Base-by-base conservation (phyloP, 2,113 vertebrate species). In the Halcyon malimbica region DNA sequence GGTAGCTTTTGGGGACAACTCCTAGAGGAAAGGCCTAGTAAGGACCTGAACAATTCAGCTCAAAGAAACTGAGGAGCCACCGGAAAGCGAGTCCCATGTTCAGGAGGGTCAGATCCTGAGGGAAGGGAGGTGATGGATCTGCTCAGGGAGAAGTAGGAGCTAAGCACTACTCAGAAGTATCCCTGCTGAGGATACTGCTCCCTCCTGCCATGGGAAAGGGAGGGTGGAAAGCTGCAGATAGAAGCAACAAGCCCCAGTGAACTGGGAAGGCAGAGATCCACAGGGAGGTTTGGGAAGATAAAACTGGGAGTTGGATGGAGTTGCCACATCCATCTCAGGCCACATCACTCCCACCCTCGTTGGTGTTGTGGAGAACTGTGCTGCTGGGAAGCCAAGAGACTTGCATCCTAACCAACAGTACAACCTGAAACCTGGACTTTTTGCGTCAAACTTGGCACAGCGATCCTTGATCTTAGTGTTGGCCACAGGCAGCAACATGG, bases 81-180 rank as follows among this genome's bases (percentile, higher is more conserved):
- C 70, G 37, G 56, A 60, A 82, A 16, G 11, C 0, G 1, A 73
- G 71, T 41, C 12, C 17, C 42, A 23, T 0, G 0, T 9, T 56
- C n/a, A 42, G 46, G 44, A 60, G 14, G 10, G 21, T 8, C 33
- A 60, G 44, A 76, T n/a, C 15, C 46, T 26, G 15, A 3, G 44
- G 69, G 56, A 57, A 70, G 6, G 5, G 3, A 3, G 13, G 10
- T 3, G 67, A 62, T 15, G 53, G 76, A 67, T 37, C 16, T 62
- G 41, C 41, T 26, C n/a, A n/a, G 44, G 24, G 16, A n/a, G 44
- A 37, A 20, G 51, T 4, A 54, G 42, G 24, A 78, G 31, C 13
- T 13, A 21, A 44, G 23, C 15, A 9, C 24, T 33, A 2, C 4
- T 42, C 37, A 48, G 37, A 17, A 56, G 28, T 56, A 56, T 31